Base-by-base conservation (phyloP, 2,113 vertebrate genomes). In the Eurystomus gularis region DNA sequence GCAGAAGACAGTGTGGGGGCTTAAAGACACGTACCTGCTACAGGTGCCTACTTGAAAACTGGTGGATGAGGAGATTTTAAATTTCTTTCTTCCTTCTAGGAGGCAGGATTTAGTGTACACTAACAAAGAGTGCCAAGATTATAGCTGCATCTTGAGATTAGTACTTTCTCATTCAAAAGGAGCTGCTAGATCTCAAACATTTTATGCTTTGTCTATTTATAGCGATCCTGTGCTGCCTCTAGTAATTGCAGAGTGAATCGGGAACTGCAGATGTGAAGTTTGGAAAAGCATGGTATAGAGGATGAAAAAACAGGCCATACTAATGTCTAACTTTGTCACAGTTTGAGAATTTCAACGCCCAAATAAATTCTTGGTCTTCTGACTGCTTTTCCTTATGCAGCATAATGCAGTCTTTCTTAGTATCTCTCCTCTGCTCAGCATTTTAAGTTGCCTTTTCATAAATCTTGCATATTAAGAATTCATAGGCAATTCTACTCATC, bases 391-490 rank as follows among this genome's bases (percentile, higher is more conserved):
- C 49, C 39, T 86, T 68, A 68, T 35, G 42, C 51, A 82, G 40
- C 60, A 89, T 57, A 92, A 91, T 82, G 39, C 71, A 54, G 24
- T 23, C 35, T 46, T 35, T 69, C 64, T 81, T 39, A 54, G 13
- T 62, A 81, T 80, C 86, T n/a, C 44, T 86, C 54, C 73, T 70
- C 71, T 76, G 66, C 54, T 85, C 73, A 83, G 81, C 81, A 61
- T 88, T 96, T 94, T 91, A 65, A 78, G 14, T 49, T 77, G 62
- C 35, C 35, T 83, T 95, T 93, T 91, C 15, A 71, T 57, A 86
- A 92, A 85, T 29, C 31, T 51, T 60, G 48, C 37, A 65, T 66
- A 79, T 78, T 90, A 91, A 91, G 88, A 64, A 90, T 90, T 93
- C 79, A 61, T 31, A 73, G 64, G 80, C 37, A 90, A 77, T 79